Evolutionary conservation across 2,113 vertebrate genomes (phyloP).

Genomic region (Tachysurus fulvidraco): DNA sequence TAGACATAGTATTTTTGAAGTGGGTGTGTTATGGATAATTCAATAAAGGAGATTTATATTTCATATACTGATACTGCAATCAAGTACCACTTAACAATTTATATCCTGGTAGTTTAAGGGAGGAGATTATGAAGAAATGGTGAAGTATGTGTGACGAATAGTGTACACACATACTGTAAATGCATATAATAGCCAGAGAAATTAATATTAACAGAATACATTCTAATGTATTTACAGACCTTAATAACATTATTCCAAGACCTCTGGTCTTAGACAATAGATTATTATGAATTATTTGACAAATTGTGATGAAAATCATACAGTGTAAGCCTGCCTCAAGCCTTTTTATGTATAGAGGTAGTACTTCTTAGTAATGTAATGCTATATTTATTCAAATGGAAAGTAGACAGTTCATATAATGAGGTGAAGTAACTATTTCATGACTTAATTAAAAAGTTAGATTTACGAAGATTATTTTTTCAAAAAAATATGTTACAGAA

Average conservation of each 20-base stretch:
- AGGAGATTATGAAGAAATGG: not conserved
- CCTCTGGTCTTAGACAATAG: not conserved
- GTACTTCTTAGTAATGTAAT: not conserved
- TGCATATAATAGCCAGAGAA: not conserved
- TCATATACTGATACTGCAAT: not conserved
- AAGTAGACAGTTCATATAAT: not conserved
- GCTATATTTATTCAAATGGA: not conserved
- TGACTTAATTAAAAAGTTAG: too few species aligned
- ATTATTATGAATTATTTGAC: not conserved
- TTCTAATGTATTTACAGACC: not conserved
- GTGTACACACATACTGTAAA: not conserved
- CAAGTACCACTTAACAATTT: not conserved
- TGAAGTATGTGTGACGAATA: not conserved
- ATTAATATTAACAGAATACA: not conserved
- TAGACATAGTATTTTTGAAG: not conserved
- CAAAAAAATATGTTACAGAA: too few species aligned
- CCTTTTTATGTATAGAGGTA: not conserved
- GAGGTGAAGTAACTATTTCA: too few species aligned
- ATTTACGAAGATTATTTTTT: not conserved
- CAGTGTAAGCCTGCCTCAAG: not conserved
- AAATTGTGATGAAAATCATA: not conserved
- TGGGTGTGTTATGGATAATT: constrained; percentile 17
- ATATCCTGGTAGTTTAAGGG: not conserved
- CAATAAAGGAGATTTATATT: not conserved
- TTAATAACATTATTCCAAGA: not conserved